phyloP scores from a whole-genome alignment of 1,140 invertebrate species.

The Rhagoletis zephyria region DNA sequence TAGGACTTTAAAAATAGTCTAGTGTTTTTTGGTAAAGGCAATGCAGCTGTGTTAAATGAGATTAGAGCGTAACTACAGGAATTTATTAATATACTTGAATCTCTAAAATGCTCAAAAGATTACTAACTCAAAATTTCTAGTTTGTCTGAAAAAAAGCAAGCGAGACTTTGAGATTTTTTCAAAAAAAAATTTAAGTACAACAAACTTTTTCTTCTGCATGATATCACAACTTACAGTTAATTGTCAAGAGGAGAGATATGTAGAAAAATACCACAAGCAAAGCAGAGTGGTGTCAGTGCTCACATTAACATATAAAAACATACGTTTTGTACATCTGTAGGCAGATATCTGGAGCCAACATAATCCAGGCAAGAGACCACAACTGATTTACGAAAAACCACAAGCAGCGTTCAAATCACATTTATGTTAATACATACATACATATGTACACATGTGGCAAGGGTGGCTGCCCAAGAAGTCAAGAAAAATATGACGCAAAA shows the following conservation, averaged over 20 bases:
- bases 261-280: neutral
- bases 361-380: neutral
- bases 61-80: no score
- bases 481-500: slow-evolving; percentile 6
- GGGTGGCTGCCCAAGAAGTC: neutral
- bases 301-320: neutral
- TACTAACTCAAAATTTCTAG: no score
- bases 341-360: no score
- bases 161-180: no score
- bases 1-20: neutral
- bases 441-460: neutral
- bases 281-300: neutral
- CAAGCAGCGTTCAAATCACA: neutral
- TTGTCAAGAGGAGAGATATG: neutral
- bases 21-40: neutral
- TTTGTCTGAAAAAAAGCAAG: no score
- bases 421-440: neutral
- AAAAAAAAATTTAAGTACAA: no score
- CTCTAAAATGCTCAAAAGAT: no score
- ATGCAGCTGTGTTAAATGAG: no score
- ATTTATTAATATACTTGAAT: no score
- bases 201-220: no score
- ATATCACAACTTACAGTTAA: no score
- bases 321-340: neutral
- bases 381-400: slow-evolving; percentile 1